Evolutionary conservation across 1,140 invertebrate species (phyloP).

Genomic region (Bemisia tabaci): DNA sequence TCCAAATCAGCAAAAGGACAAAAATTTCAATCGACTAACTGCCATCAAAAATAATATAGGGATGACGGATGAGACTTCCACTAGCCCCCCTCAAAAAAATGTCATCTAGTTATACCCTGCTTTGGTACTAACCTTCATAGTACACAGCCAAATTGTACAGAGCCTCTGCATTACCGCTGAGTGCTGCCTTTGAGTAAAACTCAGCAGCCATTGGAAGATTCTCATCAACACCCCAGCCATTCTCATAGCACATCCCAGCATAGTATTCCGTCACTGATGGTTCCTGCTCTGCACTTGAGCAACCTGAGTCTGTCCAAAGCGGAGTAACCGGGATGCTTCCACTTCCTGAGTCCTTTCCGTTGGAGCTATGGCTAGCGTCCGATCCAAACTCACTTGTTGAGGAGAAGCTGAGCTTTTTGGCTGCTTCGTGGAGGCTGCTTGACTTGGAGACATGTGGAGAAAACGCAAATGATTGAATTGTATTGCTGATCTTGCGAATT

Average conservation of each 20-base stretch:
- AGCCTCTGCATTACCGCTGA: conserved; percentile 8
- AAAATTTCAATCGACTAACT: too few species aligned
- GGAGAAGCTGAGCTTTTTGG: background rate
- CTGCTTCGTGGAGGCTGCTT: background rate
- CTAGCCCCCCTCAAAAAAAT: background rate
- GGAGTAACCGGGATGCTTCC: too few species aligned
- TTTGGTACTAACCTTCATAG: too few species aligned
- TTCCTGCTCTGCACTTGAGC: background rate
- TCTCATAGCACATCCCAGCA: conserved; percentile 6
- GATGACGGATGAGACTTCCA: background rate
- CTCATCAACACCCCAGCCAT: conserved; percentile 5
- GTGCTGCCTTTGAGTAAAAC: conserved; percentile 4
- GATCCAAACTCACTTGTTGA: background rate
- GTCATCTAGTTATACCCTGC: background rate
- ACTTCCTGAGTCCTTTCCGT: background rate
- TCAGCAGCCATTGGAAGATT: conserved; percentile 1
- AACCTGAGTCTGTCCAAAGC: background rate
- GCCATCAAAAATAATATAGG: too few species aligned
- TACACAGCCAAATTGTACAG: conserved; percentile 14
- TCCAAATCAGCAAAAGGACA: too few species aligned
- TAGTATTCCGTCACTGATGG: background rate
- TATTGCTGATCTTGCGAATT: background rate
- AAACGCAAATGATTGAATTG: background rate
- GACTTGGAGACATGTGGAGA: background rate
- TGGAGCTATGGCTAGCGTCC: background rate